phyloP scores from a whole-genome alignment of 2,113 vertebrate genomes.

The Lepisosteus osseus region DNA sequence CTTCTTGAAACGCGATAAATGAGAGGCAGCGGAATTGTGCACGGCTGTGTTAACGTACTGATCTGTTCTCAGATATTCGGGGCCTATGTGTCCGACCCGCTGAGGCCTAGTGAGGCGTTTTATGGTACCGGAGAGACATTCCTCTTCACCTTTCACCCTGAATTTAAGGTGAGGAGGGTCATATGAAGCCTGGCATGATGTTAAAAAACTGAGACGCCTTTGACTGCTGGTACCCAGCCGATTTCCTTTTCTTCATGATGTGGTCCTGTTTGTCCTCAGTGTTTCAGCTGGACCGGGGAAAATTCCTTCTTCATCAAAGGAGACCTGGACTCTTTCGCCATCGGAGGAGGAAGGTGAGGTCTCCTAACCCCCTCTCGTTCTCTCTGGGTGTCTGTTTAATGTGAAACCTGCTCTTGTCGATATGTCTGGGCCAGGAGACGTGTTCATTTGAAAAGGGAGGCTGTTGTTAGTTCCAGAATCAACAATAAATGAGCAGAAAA shows the following conservation, averaged over 20 bases:
- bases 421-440: no score
- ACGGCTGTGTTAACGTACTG: neutral
- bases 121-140: slow-evolving; percentile 74
- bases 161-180: slow-evolving; percentile 59
- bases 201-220: neutral
- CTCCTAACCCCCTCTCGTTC: neutral
- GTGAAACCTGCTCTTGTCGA: no score
- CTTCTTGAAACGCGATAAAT: no score
- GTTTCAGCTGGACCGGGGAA: slow-evolving; percentile 72
- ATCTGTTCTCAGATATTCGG: slow-evolving; percentile 58
- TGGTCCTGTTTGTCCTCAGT: slow-evolving; percentile 41
- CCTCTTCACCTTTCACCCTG: slow-evolving; percentile 68
- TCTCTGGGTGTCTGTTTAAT: neutral
- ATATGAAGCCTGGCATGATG: neutral
- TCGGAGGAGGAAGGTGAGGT: slow-evolving; percentile 71
- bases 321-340: slow-evolving; percentile 69
- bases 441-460: no score
- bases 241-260: neutral
- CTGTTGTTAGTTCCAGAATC: no score
- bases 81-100: slow-evolving; percentile 66
- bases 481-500: no score
- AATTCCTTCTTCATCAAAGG: slow-evolving; percentile 78
- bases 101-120: slow-evolving; percentile 63
- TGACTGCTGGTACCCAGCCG: neutral
- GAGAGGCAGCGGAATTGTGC: no score